Evolutionary conservation across 2,797 vertebrate genomes (phyloP).

Genomic region (Pipistrellus pipistrellus): DNA sequence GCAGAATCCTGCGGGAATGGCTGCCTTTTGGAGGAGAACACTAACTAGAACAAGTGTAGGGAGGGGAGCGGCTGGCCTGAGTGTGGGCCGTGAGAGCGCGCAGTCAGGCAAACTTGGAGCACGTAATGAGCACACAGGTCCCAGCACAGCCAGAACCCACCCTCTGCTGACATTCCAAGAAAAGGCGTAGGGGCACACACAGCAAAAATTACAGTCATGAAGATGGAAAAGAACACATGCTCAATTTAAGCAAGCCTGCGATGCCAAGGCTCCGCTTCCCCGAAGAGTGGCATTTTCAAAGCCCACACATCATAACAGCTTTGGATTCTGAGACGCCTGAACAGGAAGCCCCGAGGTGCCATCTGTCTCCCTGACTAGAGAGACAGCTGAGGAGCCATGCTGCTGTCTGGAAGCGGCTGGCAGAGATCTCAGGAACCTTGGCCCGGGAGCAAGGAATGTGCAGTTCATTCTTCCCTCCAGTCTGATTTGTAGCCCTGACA

Average conservation of each 20-base stretch:
- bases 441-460: constrained; percentile 25
- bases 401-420: constrained; percentile 68
- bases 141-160: not conserved
- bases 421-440: constrained; percentile 26
- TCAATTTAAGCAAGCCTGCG: not conserved
- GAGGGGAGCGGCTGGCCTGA: not conserved
- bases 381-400: constrained; percentile 81
- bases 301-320: constrained; percentile 78
- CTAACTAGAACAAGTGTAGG: not conserved
- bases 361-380: constrained; percentile 80
- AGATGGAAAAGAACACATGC: not conserved
- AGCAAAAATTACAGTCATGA: constrained; percentile 29
- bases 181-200: not conserved
- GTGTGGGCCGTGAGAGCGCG: rapidly evolving
- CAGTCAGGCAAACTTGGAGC: not conserved
- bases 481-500: constrained; percentile 55
- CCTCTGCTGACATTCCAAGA: not conserved
- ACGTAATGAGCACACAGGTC: not conserved
- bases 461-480: constrained; percentile 47
- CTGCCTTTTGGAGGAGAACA: not conserved
- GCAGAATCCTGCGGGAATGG: not conserved
- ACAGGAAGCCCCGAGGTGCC: constrained; percentile 77
- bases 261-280: constrained; percentile 40
- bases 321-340: constrained; percentile 78
- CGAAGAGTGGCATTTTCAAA: constrained; percentile 77